Conservation (phyloP, 1,140 invertebrate species). For the Cardiocondyla obscurior region DNA sequence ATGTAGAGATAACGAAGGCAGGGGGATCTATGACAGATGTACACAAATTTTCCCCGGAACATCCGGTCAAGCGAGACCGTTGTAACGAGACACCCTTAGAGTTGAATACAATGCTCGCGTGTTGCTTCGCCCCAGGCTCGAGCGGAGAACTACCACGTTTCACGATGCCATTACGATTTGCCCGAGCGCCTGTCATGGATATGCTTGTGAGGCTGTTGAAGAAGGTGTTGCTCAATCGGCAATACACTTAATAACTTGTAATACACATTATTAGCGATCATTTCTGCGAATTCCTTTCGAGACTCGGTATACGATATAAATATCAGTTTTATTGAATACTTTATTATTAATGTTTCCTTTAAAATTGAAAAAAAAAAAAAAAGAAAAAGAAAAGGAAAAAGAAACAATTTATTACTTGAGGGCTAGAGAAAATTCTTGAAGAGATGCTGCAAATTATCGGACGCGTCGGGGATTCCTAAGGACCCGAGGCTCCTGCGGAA, state of each 20-base stretch:
- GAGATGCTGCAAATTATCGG: background rate
- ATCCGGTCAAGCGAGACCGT: conserved; percentile 54
- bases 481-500: background rate
- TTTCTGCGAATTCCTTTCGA: background rate
- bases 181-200: conserved; percentile 44
- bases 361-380: too few relatives aligned
- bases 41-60: conserved; percentile 35
- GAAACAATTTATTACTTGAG: too few relatives aligned
- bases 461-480: background rate
- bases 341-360: background rate
- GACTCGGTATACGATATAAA: background rate
- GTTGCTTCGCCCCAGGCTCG: conserved; percentile 6
- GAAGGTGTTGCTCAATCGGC: conserved; percentile 21
- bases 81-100: conserved; percentile 46
- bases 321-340: background rate
- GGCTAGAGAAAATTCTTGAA: background rate
- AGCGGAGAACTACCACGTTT: conserved; percentile 45
- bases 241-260: background rate
- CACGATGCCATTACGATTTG: conserved; percentile 44
- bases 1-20: conserved; percentile 30
- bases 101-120: conserved; percentile 48
- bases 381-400: too few relatives aligned
- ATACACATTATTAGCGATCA: background rate
- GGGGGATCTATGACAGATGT: conserved; percentile 19
- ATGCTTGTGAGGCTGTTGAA: conserved; percentile 40